phyloP scores from a whole-genome alignment of 1,140 invertebrate species.

The Halyomorpha halys region DNA sequence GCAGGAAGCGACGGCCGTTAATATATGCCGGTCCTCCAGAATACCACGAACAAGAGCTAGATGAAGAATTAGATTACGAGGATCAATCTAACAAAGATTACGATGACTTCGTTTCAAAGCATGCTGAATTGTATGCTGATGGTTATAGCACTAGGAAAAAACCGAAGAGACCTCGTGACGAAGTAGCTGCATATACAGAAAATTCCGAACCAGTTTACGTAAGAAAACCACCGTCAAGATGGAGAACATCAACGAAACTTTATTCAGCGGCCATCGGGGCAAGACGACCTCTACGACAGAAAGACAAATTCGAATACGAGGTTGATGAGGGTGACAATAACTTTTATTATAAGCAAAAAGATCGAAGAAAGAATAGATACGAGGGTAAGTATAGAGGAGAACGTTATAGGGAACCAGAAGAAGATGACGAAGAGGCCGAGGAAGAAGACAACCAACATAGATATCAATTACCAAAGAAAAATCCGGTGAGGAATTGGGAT shows the following conservation, averaged over 20 bases:
- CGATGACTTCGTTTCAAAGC: slow-evolving; percentile 13
- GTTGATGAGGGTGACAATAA: not conserved
- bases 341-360: too few species aligned
- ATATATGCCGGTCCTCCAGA: not conserved
- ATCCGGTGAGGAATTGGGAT: not conserved
- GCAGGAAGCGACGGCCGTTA: not conserved
- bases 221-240: not conserved
- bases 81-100: slow-evolving; percentile 7
- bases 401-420: not conserved
- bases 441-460: not conserved
- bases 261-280: slow-evolving; percentile 8
- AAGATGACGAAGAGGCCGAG: slow-evolving; percentile 17
- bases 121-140: not conserved
- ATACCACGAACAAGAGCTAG: slow-evolving; percentile 10
- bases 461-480: not conserved
- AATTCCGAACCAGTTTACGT: not conserved
- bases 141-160: slow-evolving; percentile 5
- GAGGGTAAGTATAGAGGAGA: not conserved
- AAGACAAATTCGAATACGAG: not conserved
- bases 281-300: not conserved
- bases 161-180: not conserved
- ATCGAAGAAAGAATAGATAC: not conserved
- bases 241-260: slow-evolving; percentile 1
- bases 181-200: not conserved
- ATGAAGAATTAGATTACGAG: slow-evolving; percentile 15